Conservation (phyloP, 2,888 invertebrate species). For the Fragum fragum region DNA sequence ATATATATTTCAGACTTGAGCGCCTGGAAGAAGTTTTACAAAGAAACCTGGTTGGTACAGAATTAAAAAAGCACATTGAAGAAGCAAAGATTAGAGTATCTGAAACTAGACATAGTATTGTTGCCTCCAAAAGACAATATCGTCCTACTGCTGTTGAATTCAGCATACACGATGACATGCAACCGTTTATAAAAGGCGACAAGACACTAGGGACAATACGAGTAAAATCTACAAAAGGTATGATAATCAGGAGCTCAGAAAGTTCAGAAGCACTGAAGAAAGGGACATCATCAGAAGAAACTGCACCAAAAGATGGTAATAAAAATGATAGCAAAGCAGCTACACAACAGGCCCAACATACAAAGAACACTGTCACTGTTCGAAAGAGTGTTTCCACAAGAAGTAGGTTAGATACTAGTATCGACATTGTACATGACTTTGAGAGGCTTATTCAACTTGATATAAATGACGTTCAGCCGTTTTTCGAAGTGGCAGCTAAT, state of each 20-base stretch:
- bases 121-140: constrained; percentile 44
- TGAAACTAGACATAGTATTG: constrained; percentile 32
- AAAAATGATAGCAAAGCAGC: neutral
- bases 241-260: neutral
- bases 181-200: constrained; percentile 25
- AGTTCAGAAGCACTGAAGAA: constrained; percentile 1
- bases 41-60: constrained; percentile 31
- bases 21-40: constrained; percentile 37
- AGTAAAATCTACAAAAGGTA: neutral
- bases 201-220: constrained; percentile 7
- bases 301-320: neutral
- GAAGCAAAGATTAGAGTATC: constrained; percentile 45
- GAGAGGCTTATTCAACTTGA: constrained; percentile 17
- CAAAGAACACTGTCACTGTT: neutral
- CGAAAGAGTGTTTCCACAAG: neutral
- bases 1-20: constrained; percentile 40
- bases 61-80: constrained; percentile 46
- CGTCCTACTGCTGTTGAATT: constrained; percentile 45
- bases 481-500: constrained; percentile 15
- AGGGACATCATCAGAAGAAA: neutral
- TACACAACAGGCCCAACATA: neutral
- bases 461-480: constrained; percentile 4
- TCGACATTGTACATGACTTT: constrained; percentile 5
- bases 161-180: constrained; percentile 24
- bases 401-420: constrained; percentile 11